Base-by-base conservation (phyloP, 2,888 invertebrate genomes). In the Macaria liturata region DNA sequence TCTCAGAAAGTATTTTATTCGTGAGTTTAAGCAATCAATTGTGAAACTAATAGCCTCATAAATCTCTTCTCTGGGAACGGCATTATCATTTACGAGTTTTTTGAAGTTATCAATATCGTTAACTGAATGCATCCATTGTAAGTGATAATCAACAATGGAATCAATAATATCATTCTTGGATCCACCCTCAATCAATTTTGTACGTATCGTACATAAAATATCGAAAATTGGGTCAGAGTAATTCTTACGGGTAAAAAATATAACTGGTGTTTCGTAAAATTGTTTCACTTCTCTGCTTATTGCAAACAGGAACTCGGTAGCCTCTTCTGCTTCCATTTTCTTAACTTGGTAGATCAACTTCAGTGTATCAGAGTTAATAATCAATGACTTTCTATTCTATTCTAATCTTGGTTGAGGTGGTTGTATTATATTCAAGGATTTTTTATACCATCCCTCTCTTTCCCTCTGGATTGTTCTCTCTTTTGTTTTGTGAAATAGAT, bases 211-310 rank as follows among this genome's bases (percentile, higher is more conserved):
- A 54, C 90, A 88, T 75, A 89, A 69, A 1, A 77, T 62, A 59
- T 86, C 81, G 58, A 91, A 90, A 51, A 88, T 69, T 55, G 49
- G 61, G 59, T 88, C 86, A 0, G 88, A 83, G 64, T 79, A 91
- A 78, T 91, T 86, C 64, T 79, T 83, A 59, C 74, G 71, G 0
- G 85, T 86, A 3, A 91, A 37, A 67, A 83, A 88, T 62, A 91
- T 78, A 1, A 88, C 83, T 4, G 88, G 75, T 46, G 75, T 76
- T 72, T 90, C 91, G 66, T 90, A 91, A 70, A 87, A 87, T 32
- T 78, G 74, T 73, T 90, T 91, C 3, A 90, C 65, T 72, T 81
- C 78, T 65, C 83, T 86, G 9, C 82, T 71, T 59, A 91, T 84
- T 68, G 86, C 85, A 62, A 83, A 87, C 53, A 91, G 70, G 71